phyloP scores from a whole-genome alignment of 1,140 invertebrate genomes.

The Hyles euphorbiae region DNA sequence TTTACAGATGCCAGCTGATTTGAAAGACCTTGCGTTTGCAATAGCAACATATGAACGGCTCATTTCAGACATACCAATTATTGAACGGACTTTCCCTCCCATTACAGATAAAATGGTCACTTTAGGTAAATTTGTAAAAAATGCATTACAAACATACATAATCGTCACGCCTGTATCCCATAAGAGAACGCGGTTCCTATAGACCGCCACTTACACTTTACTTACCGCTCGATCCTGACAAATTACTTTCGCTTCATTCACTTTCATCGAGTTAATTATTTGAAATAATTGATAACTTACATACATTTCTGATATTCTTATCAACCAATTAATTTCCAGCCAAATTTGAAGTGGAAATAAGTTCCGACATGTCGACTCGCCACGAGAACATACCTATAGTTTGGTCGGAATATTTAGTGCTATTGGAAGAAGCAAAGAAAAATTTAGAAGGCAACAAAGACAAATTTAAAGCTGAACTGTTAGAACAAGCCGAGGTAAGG shows the following conservation, averaged over 20 bases:
- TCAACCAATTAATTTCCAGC: constrained; percentile 42
- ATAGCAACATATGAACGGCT: constrained; percentile 81
- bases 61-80: constrained; percentile 75
- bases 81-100: constrained; percentile 82
- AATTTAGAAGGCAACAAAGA: constrained; percentile 83
- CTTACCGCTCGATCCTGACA: no score
- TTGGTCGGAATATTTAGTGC: constrained; percentile 81
- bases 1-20: constrained; percentile 75
- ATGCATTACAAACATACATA: no score
- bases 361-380: constrained; percentile 75
- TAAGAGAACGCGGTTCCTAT: no score
- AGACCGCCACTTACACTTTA: no score
- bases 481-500: constrained; percentile 78
- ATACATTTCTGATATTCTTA: no score
- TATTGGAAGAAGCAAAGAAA: constrained; percentile 80
- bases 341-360: constrained; percentile 80
- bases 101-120: constrained; percentile 84
- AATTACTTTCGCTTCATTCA: no score
- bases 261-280: no score
- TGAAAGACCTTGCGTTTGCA: constrained; percentile 77
- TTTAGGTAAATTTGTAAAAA: constrained; percentile 74
- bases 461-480: constrained; percentile 81
- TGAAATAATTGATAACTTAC: no score
- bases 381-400: constrained; percentile 78
- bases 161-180: no score